Conservation (phyloP, 1,140 invertebrate species). For the Rhagoletis pomonella region DNA sequence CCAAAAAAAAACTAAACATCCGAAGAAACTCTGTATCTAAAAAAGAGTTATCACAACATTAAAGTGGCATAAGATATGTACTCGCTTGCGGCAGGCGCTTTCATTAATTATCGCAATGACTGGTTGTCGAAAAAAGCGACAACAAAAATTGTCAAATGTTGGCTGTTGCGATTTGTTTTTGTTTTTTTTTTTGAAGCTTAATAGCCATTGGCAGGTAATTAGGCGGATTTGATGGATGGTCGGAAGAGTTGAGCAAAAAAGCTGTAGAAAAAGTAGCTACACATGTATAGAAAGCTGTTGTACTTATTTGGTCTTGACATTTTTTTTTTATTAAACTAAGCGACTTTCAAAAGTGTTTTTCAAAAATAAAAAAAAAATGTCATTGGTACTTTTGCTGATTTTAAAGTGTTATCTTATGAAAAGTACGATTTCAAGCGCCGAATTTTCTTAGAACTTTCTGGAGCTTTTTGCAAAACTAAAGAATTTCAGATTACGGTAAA, state of each 20-base stretch:
- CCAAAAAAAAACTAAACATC: neutral
- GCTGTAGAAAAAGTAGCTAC: neutral
- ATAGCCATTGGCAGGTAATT: constrained; percentile 30
- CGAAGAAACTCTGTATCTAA: constrained; percentile 8
- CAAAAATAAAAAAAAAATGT: no score
- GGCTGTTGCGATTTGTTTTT: constrained; percentile 2
- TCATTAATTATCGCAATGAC: constrained; percentile 22
- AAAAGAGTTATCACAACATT: constrained; percentile 23
- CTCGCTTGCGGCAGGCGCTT: constrained; percentile 27
- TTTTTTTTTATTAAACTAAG: no score
- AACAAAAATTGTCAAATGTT: constrained; percentile 39
- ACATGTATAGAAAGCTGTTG: no score
- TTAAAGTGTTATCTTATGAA: no score
- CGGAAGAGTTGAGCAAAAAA: neutral
- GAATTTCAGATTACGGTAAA: no score
- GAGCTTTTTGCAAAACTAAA: no score
- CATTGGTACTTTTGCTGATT: no score
- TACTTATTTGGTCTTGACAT: no score
- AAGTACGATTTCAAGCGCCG: no score
- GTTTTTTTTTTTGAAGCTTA: neutral
- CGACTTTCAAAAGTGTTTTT: no score
- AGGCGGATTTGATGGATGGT: constrained; percentile 14
- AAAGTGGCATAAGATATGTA: neutral
- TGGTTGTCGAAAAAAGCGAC: constrained; percentile 40
- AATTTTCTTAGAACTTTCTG: no score